Percentiles rank a stretch among this genome's conserved stretches.
Evolutionary conservation across 2,888 invertebrate species (phyloP).

Genomic region (Morinoia aosen): DNA sequence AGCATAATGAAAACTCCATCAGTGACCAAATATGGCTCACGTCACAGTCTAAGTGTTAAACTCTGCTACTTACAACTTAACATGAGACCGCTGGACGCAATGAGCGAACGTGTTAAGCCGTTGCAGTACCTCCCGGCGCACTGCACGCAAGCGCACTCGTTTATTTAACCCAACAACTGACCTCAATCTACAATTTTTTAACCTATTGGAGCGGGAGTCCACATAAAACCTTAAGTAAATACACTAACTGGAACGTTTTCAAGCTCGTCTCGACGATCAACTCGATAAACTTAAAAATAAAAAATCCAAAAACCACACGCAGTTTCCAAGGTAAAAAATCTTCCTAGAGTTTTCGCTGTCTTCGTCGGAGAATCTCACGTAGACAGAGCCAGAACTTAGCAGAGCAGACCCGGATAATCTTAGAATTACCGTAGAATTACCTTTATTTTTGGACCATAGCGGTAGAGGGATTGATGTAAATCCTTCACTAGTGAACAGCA

Average conservation of each 20-base stretch:
- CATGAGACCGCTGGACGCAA: too few species aligned
- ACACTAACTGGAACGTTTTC: background rate
- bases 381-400: background rate
- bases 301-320: background rate
- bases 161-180: background rate
- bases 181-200: background rate
- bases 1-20: too few species aligned
- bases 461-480: too few species aligned
- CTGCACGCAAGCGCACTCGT: background rate
- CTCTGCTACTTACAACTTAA: too few species aligned
- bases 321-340: background rate
- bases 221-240: background rate
- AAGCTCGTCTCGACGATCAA: background rate
- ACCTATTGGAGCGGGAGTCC: background rate
- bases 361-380: background rate
- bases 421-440: too few species aligned
- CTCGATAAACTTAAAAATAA: background rate
- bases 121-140: background rate
- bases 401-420: background rate
- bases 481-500: too few species aligned
- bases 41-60: too few species aligned
- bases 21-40: too few species aligned
- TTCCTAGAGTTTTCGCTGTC: background rate
- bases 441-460: too few species aligned
- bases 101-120: too few species aligned